Base-by-base conservation (phyloP, 2,113 vertebrate species). In the Alces alces region DNA sequence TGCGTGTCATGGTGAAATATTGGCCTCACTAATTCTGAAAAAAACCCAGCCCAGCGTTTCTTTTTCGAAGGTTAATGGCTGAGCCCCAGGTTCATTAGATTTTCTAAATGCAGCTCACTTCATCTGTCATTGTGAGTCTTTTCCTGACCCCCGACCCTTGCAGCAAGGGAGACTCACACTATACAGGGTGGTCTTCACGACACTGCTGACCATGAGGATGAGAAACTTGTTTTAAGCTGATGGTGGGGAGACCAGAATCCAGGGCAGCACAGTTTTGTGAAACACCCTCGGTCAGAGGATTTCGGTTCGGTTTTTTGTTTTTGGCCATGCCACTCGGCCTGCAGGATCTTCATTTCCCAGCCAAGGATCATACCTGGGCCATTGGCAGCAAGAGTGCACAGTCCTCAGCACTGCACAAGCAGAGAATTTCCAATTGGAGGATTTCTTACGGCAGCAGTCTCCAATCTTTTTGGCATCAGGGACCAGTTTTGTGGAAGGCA, bases 1-100 rank as follows among this genome's bases (percentile, higher is more conserved):
- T 99, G 99, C 98, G 97, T 99, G 99, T 99, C 99, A 99, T 98
- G 97, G 98, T 99, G 99, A 99, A 99, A 99, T 99, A 99, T 99
- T 99, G 98, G 98, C 98, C 98, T 98, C 79, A 98, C 99, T 98
- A 98, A 99, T 99, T 99, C 99, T 98, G 99, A 99, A 99, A 99
- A 99, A 99, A 98, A 99, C 99, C 98, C 98, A 98, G 98, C 98
- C 97, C 98, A 97, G 98, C 98, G 98, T 99, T 98, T 98, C 98
- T 98, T 98, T 98, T 98, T 98, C 98, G 99, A 99, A 98, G 99
- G 99, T 99, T 99, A 99, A 99, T 99, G 99, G 98, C 98, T 84
- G 98, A 98, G 98, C 96, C 98, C 97, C 98, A 55, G 98, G 99
- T 99, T 99, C 99, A 99, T 99, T 99, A 99, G 98, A 98, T 98